These are phyloP conservation scores for Cyclopterus lumpus DNA, from an alignment of 2,797 vertebrate genomes.

Conservation along the genomic window DNA sequence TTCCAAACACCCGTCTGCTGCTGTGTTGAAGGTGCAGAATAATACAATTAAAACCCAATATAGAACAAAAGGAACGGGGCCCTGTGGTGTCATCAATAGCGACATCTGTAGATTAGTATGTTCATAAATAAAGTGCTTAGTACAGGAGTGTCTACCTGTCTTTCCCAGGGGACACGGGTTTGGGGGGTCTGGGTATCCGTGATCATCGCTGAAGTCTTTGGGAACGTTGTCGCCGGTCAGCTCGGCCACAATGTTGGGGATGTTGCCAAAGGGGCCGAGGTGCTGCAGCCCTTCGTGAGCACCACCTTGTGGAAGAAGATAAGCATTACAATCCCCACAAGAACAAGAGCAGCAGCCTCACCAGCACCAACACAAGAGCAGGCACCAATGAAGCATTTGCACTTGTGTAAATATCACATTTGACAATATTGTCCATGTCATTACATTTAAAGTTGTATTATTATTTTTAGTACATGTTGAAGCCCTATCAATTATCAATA, in stretches of 20 bases:
- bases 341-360: background rate
- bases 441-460: background rate
- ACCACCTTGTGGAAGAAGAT: constrained; percentile 86
- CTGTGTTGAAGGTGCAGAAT: constrained; percentile 62
- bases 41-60: background rate
- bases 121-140: background rate
- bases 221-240: constrained; percentile 96
- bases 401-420: background rate
- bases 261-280: constrained; percentile 96
- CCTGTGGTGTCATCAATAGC: background rate
- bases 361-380: background rate
- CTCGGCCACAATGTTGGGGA: constrained; percentile 98
- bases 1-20: constrained; percentile 92
- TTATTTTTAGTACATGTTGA: background rate
- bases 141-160: constrained; percentile 82
- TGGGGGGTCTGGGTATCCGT: constrained; percentile 96
- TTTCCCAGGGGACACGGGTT: constrained; percentile 96
- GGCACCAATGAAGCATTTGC: background rate
- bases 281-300: constrained; percentile 98
- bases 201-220: constrained; percentile 95
- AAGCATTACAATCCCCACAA: background rate
- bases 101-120: background rate
- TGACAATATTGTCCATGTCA: background rate
- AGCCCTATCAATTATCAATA: background rate
- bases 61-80: background rate